Evolutionary conservation across 2,888 invertebrate species (phyloP), one percentile per base, ranked within the genome.

Genomic region (Cyaniris semiargus): DNA sequence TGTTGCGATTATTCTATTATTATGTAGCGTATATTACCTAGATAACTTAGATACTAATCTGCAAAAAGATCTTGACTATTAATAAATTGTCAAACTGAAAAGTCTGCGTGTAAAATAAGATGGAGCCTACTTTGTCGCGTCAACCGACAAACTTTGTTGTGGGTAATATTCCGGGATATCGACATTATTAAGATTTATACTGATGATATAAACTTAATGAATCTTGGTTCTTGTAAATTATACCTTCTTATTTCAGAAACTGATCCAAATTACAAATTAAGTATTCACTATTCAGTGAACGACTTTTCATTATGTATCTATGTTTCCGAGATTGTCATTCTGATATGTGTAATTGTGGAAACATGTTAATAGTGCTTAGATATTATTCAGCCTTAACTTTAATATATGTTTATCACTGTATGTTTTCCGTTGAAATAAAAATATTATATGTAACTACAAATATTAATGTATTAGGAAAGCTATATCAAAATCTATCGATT

Each of bases 1-100:
- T 27, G 66, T 66, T 66, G 66, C 66, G 66, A 66, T 66, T 18
- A 66, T 66, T 66, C 15, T 66, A 66, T 66, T 66, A 66, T 66
- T 66, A 66, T 66, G 4, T 31, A 31, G 60, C 4, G 23, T 23
- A 4, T 60, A 23, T 60, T 23, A 60, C 60, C 21, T 23, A 23
- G 3, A 21, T 60, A 21, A 60, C 23, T 60, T 60, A 60, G 53
- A 53, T 53, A 53, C 18, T 53, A 18, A 18, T 53, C 53, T 53
- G 18, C 53, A 18, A 53, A 53, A 18, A 53, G 53, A 58, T 21
- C 58, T 21, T 21, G 58, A 6, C n/a, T 8, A 8, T 58, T 15
- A 21, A 58, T 21, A 58, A 21, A 58, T 58, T 58, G 58, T 58
- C 1, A 21, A 58, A 44, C 44, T 44, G 10, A 10, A 38, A 44